A percentile compares a stretch with the other conserved stretches of the same genome.
Evolutionary conservation across 2,797 vertebrate genomes (phyloP).

Genomic region (Agapornis canus): DNA sequence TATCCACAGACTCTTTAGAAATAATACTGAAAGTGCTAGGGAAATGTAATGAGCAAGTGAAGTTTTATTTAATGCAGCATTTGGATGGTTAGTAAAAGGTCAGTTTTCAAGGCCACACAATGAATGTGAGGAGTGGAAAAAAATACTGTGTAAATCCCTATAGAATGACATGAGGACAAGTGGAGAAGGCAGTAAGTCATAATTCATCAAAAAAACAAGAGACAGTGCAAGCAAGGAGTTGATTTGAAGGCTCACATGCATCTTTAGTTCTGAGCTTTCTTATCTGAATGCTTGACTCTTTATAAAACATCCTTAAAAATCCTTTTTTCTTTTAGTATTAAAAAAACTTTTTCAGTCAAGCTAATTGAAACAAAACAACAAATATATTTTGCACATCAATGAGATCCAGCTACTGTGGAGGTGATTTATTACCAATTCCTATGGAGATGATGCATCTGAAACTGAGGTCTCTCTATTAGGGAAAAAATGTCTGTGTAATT

Average conservation of each 20-base stretch:
- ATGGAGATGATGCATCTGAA: neutral
- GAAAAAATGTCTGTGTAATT: neutral
- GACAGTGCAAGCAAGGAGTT: neutral
- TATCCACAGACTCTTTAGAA: neutral
- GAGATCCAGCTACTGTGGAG: neutral
- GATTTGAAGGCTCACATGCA: neutral
- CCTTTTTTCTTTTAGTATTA: neutral
- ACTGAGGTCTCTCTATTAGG: neutral
- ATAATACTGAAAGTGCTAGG: neutral
- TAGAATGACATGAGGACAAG: fast-evolving
- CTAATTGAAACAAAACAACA: neutral
- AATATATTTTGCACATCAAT: neutral
- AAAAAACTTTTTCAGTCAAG: neutral
- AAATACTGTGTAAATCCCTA: neutral
- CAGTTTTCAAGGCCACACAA: neutral
- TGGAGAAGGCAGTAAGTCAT: neutral
- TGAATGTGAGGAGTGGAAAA: neutral
- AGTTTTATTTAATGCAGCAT: neutral
- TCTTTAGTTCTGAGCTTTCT: neutral
- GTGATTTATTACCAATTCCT: neutral
- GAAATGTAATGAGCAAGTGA: neutral
- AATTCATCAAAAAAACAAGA: neutral
- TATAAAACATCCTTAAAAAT: neutral
- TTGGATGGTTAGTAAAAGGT: neutral
- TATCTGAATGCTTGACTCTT: neutral